These are phyloP conservation scores for Icerya purchasi DNA, from an alignment of 2,888 invertebrate species.

Conservation along the genomic window DNA sequence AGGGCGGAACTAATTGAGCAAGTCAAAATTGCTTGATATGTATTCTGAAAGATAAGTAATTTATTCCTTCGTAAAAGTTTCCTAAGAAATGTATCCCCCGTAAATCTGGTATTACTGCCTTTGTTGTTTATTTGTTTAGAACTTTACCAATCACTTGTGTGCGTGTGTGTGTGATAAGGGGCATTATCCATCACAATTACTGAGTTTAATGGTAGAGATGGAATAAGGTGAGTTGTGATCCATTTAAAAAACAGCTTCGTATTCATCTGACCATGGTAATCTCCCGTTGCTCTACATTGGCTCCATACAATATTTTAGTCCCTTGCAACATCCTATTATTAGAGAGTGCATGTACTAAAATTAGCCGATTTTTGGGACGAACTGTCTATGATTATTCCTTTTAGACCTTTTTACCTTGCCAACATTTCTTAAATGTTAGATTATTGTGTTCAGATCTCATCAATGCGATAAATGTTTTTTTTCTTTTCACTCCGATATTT, in stretches of 20 bases:
- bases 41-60: too few species aligned
- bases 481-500: neutral
- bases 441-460: conserved; percentile 4
- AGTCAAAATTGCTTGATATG: too few species aligned
- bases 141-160: too few species aligned
- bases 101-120: too few species aligned
- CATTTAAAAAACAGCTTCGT: conserved; percentile 1
- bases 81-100: too few species aligned
- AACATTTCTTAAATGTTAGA: conserved; percentile 4
- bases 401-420: neutral
- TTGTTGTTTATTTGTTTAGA: too few species aligned
- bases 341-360: neutral
- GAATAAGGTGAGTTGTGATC: neutral
- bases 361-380: conserved; percentile 3
- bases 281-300: conserved; percentile 2
- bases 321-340: neutral
- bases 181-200: conserved; percentile 9
- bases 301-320: neutral
- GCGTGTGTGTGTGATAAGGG: too few species aligned
- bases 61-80: too few species aligned
- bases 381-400: neutral
- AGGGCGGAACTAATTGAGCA: too few species aligned
- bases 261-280: conserved; percentile 7
- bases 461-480: neutral
- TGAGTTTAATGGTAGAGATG: neutral